Conservation (phyloP, 2,113 vertebrate species). For the Meles meles region DNA sequence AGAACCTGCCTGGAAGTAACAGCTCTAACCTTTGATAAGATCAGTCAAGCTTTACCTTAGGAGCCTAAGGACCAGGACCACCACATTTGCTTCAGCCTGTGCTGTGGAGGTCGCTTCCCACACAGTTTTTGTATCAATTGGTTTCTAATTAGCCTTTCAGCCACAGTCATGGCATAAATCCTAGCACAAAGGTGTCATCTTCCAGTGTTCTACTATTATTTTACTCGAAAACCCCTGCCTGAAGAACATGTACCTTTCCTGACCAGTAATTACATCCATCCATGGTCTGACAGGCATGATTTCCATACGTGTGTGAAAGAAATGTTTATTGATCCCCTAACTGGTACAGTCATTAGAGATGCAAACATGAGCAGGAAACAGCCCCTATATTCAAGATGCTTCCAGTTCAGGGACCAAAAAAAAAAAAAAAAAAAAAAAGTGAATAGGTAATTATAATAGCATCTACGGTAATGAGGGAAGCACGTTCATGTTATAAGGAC, state of each 20-base stretch:
- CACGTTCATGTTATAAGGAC: not conserved
- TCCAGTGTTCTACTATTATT: not conserved
- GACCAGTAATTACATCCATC: not conserved
- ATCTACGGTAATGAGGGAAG: not conserved
- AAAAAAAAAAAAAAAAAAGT: not conserved
- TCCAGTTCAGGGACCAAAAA: not conserved
- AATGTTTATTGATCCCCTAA: not conserved
- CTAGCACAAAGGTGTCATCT: not conserved
- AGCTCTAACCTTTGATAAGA: not conserved
- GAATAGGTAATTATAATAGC: not conserved
- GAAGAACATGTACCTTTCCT: no score
- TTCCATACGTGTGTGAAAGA: not conserved
- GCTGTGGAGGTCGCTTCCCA: not conserved
- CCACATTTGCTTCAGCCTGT: not conserved
- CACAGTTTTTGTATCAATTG: not conserved
- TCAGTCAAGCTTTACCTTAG: not conserved
- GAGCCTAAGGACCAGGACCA: not conserved
- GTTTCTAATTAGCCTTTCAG: not conserved
- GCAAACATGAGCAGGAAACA: not conserved
- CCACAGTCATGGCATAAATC: not conserved
- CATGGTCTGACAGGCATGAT: not conserved
- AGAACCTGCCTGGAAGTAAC: not conserved
- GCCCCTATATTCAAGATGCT: not conserved
- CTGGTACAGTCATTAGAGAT: not conserved
- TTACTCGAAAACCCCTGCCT: not conserved